Conservation (phyloP, 2,888 invertebrate species). For the Drosophila fulvimacula region DNA sequence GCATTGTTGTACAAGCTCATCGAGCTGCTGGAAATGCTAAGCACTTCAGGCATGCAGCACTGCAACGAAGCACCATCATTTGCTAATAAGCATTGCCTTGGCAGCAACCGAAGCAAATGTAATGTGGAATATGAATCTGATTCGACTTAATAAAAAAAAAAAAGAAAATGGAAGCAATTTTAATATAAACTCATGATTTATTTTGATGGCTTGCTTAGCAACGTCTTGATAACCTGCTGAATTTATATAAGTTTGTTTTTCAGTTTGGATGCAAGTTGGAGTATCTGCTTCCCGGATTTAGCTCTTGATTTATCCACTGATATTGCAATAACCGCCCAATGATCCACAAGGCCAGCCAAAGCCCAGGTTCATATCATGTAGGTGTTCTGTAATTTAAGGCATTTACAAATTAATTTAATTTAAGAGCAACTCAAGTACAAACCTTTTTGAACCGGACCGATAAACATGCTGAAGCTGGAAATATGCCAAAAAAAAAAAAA, state of each 20-base stretch:
- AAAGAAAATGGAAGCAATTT: background rate
- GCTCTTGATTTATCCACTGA: background rate
- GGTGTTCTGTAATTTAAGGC: background rate
- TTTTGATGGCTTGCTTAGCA: background rate
- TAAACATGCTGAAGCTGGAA: slow-evolving; percentile 9
- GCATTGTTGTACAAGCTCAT: slow-evolving; percentile 19
- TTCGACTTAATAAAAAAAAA: rapidly evolving
- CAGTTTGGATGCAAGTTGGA: background rate
- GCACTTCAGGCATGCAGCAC: slow-evolving; percentile 6
- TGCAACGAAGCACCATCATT: slow-evolving; percentile 12
- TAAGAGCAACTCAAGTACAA: background rate
- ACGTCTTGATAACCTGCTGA: background rate
- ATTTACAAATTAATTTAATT: background rate
- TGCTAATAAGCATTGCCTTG: slow-evolving; percentile 25
- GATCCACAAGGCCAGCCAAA: slow-evolving; percentile 30
- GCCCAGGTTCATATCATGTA: slow-evolving; percentile 10
- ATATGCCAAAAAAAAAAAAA: background rate
- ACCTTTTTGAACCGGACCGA: slow-evolving; percentile 7
- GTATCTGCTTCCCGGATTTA: background rate
- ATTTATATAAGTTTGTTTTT: background rate
- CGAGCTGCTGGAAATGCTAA: background rate
- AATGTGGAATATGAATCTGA: background rate
- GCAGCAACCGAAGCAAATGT: background rate
- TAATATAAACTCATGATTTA: background rate
- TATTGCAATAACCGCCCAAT: background rate